Base-by-base conservation (phyloP, 2,113 vertebrate genomes). In the Chionomys nivalis region DNA sequence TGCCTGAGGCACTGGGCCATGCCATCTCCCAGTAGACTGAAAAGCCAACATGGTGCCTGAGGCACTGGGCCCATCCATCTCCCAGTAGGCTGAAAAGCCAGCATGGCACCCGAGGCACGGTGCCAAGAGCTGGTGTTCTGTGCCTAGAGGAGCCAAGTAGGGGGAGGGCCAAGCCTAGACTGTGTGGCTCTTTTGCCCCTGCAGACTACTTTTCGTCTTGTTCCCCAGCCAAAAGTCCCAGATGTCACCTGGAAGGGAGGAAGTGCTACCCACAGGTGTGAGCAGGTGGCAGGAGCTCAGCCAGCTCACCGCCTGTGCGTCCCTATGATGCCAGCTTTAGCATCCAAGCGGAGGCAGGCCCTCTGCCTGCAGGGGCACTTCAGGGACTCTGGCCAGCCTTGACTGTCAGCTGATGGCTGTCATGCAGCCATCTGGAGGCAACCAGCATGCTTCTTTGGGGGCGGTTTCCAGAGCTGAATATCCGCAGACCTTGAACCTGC, bases 221-320 rank as follows among this genome's bases (percentile, higher is more conserved):
- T 68, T 21, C 49, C 65, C 49, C 39, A 77, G 66, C 81, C 93
- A 88, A 78, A 94, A 90, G 90, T 63, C 36, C 12, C 89, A 96
- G 72, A 77, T 81, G 33, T 52, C 55, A 33, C 85, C 78, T 26
- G 24, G 7, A 58, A 23, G 79, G 21, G 3, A 86, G 24, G 4
- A 86, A 94, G 82, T 16, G 5, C 13, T 90, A 31, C 55, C 73
- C 28, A 77, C 16, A 17, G 47, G 55, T 85, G 36, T 55, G 21
- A 95, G 36, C 63, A 73, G 19, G 36, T 82, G 14, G 52, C 70
- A 76, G 49, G 44, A 86, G 31, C 55, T 26, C 3, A 2, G 13
- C 47, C 61, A 77, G 7, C 63, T 76, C 75, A 28, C 13, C 75
- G 33, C 13, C 83, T 21, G 0, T 28, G 55, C 49, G 19, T 13